These are phyloP conservation scores for Sparus aurata DNA, from an alignment of 2,797 vertebrate genomes.

Conservation along the genomic window DNA sequence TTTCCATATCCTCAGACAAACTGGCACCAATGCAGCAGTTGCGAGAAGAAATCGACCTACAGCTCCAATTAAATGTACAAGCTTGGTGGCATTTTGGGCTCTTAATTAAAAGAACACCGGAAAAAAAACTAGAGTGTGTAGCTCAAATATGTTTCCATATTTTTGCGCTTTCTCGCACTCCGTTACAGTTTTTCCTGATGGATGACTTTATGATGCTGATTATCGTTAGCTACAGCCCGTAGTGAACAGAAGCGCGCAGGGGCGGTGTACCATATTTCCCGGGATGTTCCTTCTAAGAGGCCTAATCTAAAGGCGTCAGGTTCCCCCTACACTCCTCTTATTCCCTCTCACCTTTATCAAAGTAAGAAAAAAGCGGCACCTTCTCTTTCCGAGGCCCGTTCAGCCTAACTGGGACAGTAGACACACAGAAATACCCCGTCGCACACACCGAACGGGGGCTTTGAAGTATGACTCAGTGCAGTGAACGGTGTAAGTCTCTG, in stretches of 20 bases:
- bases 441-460: slow-evolving; percentile 51
- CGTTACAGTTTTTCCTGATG: background rate
- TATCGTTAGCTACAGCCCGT: background rate
- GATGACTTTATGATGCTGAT: background rate
- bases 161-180: background rate
- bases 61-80: too few species aligned
- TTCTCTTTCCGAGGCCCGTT: slow-evolving; percentile 35
- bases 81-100: too few species aligned
- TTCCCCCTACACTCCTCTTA: background rate
- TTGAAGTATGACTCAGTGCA: slow-evolving; percentile 74
- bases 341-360: slow-evolving; percentile 45
- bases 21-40: too few species aligned
- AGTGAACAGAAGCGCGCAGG: background rate
- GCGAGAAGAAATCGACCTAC: too few species aligned
- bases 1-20: too few species aligned
- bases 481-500: slow-evolving; percentile 59
- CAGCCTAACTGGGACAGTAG: slow-evolving; percentile 58
- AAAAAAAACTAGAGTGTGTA: background rate
- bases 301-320: background rate
- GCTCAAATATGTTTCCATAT: background rate
- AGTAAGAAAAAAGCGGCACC: slow-evolving; percentile 24
- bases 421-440: slow-evolving; percentile 50
- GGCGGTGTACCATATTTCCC: background rate
- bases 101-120: too few species aligned
- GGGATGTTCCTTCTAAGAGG: background rate